Evolutionary conservation across 2,113 vertebrate species (phyloP).

Genomic region (Numida meleagris): DNA sequence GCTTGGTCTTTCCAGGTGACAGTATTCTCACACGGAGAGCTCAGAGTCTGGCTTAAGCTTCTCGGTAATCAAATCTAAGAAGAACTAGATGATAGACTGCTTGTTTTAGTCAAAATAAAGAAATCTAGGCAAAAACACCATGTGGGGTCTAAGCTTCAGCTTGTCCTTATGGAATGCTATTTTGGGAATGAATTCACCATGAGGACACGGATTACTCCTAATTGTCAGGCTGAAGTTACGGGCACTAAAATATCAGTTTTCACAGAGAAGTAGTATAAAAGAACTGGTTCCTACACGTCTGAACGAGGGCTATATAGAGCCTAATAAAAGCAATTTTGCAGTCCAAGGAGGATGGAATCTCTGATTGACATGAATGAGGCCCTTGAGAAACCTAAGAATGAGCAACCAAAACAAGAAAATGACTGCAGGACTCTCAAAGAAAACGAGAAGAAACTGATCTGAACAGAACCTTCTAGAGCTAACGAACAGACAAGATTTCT

Average conservation of each 20-base stretch:
- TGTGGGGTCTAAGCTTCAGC: not conserved
- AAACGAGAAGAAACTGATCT: not conserved
- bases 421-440: not conserved
- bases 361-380: not conserved
- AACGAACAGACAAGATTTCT: not conserved
- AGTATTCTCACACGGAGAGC: not conserved
- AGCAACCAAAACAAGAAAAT: conserved; percentile 3
- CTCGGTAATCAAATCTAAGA: not conserved
- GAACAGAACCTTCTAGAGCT: not conserved
- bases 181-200: not conserved
- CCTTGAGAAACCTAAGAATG: conserved; percentile 12
- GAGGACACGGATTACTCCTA: not conserved
- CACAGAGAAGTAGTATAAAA: not conserved
- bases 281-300: not conserved
- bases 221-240: not conserved
- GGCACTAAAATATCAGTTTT: conserved; percentile 44
- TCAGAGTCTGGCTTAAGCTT: not conserved
- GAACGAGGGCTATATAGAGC: not conserved
- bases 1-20: not conserved
- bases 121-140: not conserved
- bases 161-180: not conserved
- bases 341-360: not conserved
- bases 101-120: not conserved
- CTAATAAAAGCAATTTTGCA: not conserved
- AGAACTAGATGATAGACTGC: not conserved